These are phyloP conservation scores for Hymenochirus boettgeri DNA, from an alignment of 2,113 vertebrate species.

Conservation along the genomic window DNA sequence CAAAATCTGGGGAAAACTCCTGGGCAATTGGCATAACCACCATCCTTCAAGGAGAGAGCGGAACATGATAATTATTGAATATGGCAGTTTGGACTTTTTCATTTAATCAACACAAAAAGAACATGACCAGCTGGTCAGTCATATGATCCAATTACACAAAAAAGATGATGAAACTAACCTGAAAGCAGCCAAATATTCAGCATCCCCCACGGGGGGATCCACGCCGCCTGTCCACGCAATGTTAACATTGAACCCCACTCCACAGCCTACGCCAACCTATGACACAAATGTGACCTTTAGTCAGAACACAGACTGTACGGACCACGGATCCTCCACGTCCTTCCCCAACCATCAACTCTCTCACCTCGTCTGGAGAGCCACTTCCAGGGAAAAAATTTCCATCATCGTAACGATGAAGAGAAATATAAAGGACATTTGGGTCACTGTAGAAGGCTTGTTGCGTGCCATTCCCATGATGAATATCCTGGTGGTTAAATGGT, in stretches of 20 bases:
- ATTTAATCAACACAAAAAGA: no score
- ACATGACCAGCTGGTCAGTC: no score
- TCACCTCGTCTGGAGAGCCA: constrained; percentile 77
- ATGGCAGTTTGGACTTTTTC: no score
- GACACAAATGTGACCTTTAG: not conserved
- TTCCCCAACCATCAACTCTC: not conserved
- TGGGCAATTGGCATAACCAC: constrained; percentile 84
- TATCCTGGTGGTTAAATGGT: constrained; percentile 58
- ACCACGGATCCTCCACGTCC: no score
- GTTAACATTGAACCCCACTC: constrained; percentile 79
- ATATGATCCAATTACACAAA: no score
- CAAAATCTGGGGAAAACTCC: constrained; percentile 78
- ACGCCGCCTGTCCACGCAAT: constrained; percentile 83
- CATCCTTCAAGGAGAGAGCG: constrained; percentile 60
- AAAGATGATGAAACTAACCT: no score
- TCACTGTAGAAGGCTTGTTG: constrained; percentile 81
- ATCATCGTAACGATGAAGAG: constrained; percentile 79
- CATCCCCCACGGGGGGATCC: constrained; percentile 78
- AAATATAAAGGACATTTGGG: constrained; percentile 77
- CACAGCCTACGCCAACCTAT: constrained; percentile 76
- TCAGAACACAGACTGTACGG: not conserved
- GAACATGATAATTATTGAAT: no score
- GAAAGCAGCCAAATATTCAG: constrained; percentile 81
- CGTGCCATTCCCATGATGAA: constrained; percentile 82
- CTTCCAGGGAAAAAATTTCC: constrained; percentile 87